Base-by-base conservation (phyloP, 2,797 vertebrate species). In the Acipenser oxyrinchus region DNA sequence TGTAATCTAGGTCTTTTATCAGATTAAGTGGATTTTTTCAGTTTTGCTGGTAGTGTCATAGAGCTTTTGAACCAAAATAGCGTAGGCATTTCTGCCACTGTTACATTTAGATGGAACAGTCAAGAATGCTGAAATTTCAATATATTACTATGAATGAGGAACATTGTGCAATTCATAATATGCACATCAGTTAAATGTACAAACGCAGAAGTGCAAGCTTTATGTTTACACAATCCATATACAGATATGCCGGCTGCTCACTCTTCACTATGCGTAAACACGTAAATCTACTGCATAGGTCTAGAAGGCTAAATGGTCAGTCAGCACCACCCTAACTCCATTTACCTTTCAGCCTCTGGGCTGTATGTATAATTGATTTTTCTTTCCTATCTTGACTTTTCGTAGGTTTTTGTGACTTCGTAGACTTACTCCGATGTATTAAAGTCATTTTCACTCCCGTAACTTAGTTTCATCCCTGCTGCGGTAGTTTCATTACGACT, bases 1-100 rank as follows among this genome's bases (percentile, higher is more conserved):
- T 58, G 15, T 82, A 83, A 83, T 86, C 81, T 78, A 70, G 58
- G 73, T 72, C 74, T 82, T 83, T 85, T 81, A 84, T 80, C 77
- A 81, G 78, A 83, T 85, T 83, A 81, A 68, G 69, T 71, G 72
- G 76, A 81, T 77, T 78, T 72, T 53, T 70, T 67, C 69, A 60
- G 68, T 65, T 71, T 64, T 66, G 50, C 67, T 62, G 69, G 63
- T 62, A 58, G 59, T 60, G 67, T 70, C 64, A 55, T 49, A 49
- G 69, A 72, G 66, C 71, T 51, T 53, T 51, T 66, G 64, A 62
- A 13, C 61, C 61, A 69, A 15, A 66, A 13, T 12, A 10, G 15
- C 8, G 48, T 18, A 48, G 66, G 64, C 62, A 50, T 68, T 73
- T 73, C 71, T 73, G 68, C 66, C 66, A 51, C 66, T 48, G 11